A percentile compares a stretch with the other conserved stretches of the same genome.
Evolutionary conservation across 2,888 invertebrate species (phyloP).

Genomic region (Crematogaster levior): DNA sequence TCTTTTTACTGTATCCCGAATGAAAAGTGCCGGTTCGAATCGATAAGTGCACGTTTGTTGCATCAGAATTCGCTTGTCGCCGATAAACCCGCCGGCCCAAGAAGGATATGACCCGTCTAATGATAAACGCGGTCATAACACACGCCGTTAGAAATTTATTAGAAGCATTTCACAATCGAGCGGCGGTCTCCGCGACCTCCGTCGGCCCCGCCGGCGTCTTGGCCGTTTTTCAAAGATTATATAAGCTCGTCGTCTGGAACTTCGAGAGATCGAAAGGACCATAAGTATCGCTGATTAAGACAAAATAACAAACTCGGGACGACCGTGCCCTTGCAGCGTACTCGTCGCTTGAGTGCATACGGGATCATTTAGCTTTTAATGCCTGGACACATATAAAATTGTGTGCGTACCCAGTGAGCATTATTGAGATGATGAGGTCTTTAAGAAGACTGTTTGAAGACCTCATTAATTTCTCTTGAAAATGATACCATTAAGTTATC

Average conservation of each 20-base stretch:
- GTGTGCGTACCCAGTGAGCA: neutral
- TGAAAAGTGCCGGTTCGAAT: neutral
- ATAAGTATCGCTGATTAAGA: slow-evolving; percentile 1
- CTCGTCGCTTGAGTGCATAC: neutral
- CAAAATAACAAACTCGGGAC: neutral
- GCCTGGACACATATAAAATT: neutral
- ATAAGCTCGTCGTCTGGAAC: neutral
- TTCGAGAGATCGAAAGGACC: neutral
- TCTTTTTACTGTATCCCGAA: neutral
- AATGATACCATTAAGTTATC: too few relatives aligned
- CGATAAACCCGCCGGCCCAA: neutral
- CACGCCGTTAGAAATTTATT: neutral
- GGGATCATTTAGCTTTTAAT: neutral
- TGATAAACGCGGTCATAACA: neutral
- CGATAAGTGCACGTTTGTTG: slow-evolving; percentile 5
- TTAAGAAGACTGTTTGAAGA: too few relatives aligned
- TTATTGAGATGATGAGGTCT: too few relatives aligned
- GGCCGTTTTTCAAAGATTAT: neutral
- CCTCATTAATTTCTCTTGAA: too few relatives aligned
- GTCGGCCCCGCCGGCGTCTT: slow-evolving; percentile 3
- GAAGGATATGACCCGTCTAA: neutral
- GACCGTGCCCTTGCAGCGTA: neutral
- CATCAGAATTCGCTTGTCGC: neutral
- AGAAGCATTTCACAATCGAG: slow-evolving; percentile 6
- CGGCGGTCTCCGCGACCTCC: neutral